Conservation (phyloP, 2,888 invertebrate genomes). For the Drosophila anomelani region DNA sequence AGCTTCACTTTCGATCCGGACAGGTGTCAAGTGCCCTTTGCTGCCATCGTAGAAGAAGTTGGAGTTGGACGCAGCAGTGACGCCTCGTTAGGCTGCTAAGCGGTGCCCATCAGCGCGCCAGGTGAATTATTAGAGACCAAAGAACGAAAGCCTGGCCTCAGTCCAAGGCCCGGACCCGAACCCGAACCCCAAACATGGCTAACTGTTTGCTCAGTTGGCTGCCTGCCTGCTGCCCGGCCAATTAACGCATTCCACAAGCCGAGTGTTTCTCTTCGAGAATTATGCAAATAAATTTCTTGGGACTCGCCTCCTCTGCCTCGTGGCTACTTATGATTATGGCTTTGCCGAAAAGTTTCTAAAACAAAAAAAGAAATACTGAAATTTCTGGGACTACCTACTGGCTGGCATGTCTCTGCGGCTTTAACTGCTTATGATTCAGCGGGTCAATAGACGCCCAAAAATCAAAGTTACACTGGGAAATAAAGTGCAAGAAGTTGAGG, state of each 20-base stretch:
- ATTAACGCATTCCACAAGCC: conserved; percentile 75
- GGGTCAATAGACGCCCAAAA: conserved; percentile 66
- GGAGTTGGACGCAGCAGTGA: conserved; percentile 15
- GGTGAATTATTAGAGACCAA: conserved; percentile 42
- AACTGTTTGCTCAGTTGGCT: conserved; percentile 51
- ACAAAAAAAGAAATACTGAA: conserved; percentile 23
- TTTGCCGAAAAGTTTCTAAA: conserved; percentile 67
- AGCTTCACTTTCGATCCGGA: conserved; percentile 45
- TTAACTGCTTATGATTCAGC: conserved; percentile 45
- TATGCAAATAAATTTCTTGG: conserved; percentile 65
- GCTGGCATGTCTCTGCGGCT: conserved; percentile 9
- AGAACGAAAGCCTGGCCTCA: conserved; percentile 18
- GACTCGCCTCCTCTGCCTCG: conserved; percentile 3
- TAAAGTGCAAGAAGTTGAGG: too few species aligned
- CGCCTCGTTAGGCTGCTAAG: conserved; percentile 51
- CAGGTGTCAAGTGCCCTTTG: conserved; percentile 29
- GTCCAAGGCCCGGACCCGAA: not conserved
- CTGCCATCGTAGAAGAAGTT: not conserved
- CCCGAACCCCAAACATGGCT: conserved; percentile 15
- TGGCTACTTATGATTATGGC: conserved; percentile 61
- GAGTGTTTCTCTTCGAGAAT: conserved; percentile 15
- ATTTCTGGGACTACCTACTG: conserved; percentile 37
- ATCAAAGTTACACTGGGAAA: conserved; percentile 3
- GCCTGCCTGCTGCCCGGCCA: conserved; percentile 63
- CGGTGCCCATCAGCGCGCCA: conserved; percentile 44